Conservation (phyloP, 2,888 invertebrate genomes). For the Parnassius apollo region DNA sequence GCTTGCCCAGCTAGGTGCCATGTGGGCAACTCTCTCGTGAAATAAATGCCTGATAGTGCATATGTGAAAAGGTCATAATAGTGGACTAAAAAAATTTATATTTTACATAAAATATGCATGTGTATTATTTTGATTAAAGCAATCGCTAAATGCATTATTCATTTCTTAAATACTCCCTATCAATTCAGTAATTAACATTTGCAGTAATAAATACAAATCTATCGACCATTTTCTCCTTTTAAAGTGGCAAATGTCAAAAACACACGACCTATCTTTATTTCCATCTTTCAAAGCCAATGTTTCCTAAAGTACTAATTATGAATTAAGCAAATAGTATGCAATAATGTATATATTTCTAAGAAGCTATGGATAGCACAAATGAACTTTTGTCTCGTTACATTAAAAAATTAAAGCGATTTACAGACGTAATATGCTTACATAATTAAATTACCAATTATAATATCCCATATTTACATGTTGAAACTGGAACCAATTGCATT, state of each 20-base stretch:
- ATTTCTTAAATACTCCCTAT: too few species aligned
- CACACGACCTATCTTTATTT: neutral
- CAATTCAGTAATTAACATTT: too few species aligned
- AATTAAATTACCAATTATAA: constrained; percentile 8
- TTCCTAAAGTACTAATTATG: neutral
- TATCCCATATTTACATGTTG: neutral
- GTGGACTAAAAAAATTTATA: too few species aligned
- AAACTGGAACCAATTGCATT: constrained; percentile 6
- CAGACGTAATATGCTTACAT: neutral
- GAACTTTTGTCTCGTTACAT: neutral
- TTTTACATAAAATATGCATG: too few species aligned
- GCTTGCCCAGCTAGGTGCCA: too few species aligned
- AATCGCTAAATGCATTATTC: too few species aligned
- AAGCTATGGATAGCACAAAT: neutral
- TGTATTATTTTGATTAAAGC: too few species aligned
- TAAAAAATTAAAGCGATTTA: neutral
- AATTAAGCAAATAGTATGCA: neutral
- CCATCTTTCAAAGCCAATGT: neutral
- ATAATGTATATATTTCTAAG: constrained; percentile 13
- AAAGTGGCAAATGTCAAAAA: neutral
- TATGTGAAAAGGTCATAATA: too few species aligned
- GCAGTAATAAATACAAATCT: too few species aligned
- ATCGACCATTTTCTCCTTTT: too few species aligned
- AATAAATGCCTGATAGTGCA: too few species aligned
- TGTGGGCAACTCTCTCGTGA: too few species aligned